A percentile compares a stretch with the other conserved stretches of the same genome.
Conservation (phyloP, 2,113 vertebrate species). For the Dermatemys mawii region DNA sequence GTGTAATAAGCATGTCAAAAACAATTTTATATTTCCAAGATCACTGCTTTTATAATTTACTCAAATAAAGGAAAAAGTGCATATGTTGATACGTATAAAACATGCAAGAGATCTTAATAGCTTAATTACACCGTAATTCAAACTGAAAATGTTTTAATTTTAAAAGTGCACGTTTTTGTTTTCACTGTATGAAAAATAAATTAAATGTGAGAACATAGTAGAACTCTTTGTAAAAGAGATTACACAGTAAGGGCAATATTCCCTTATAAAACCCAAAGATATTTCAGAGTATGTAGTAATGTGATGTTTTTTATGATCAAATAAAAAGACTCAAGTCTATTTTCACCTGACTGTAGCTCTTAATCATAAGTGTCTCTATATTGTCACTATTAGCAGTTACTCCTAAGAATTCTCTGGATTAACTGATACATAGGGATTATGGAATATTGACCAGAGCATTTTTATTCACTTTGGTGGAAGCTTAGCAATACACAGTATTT, state of each 20-base stretch:
- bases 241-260: not conserved
- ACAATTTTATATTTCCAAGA: too few species aligned
- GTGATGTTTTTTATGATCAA: not conserved
- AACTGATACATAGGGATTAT: not conserved
- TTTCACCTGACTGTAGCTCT: not conserved
- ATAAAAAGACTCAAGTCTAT: not conserved
- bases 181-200: not conserved
- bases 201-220: not conserved
- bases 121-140: not conserved
- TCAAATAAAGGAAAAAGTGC: too few species aligned
- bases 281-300: not conserved
- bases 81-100: fast-evolving
- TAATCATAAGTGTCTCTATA: not conserved
- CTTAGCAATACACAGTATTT: not conserved
- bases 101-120: not conserved
- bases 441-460: not conserved
- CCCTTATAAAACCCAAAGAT: not conserved
- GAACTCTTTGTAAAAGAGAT: not conserved
- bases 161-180: not conserved
- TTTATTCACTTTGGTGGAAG: not conserved
- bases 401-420: not conserved
- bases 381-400: not conserved
- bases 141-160: fast-evolving
- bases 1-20: too few species aligned
- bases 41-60: too few species aligned